Conservation (phyloP, 1,140 invertebrate species). For the Penaeus vannamei region DNA sequence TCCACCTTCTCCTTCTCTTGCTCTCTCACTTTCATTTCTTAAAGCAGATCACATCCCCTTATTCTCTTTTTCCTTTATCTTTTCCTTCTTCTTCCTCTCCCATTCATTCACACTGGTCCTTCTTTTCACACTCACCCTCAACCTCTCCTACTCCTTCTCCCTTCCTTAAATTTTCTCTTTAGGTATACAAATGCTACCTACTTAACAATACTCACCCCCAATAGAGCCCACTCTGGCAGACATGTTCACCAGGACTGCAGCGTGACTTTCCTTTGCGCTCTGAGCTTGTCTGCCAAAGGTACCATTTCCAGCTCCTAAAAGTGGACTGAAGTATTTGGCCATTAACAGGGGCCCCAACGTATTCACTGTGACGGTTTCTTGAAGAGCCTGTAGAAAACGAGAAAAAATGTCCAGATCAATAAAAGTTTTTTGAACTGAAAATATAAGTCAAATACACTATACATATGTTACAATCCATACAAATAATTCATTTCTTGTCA, state of each 20-base stretch:
- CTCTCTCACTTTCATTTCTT: no score
- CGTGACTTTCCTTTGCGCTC: slow-evolving; percentile 69
- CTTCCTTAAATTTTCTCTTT: no score
- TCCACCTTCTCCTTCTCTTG: no score
- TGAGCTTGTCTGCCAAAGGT: slow-evolving; percentile 67
- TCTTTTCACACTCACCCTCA: no score
- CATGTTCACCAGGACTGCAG: slow-evolving; percentile 70
- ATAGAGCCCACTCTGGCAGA: slow-evolving; percentile 72
- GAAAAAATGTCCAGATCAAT: background rate
- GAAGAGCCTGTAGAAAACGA: slow-evolving; percentile 67
- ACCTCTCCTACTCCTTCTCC: no score
- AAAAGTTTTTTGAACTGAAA: background rate
- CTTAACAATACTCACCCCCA: slow-evolving; percentile 67
- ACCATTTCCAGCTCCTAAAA: slow-evolving; percentile 70
- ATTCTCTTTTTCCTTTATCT: no score
- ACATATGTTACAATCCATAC: no score
- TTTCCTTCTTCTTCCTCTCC: no score
- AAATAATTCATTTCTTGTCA: no score
- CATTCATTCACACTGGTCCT: no score
- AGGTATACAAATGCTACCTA: background rate
- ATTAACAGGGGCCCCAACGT: slow-evolving; percentile 71
- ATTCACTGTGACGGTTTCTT: slow-evolving; percentile 69
- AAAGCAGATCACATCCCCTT: no score
- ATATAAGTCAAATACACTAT: background rate
- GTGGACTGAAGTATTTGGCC: slow-evolving; percentile 70